These are phyloP conservation scores for Lucinisca nassula DNA, from an alignment of 2,888 invertebrate genomes.

Conservation along the genomic window DNA sequence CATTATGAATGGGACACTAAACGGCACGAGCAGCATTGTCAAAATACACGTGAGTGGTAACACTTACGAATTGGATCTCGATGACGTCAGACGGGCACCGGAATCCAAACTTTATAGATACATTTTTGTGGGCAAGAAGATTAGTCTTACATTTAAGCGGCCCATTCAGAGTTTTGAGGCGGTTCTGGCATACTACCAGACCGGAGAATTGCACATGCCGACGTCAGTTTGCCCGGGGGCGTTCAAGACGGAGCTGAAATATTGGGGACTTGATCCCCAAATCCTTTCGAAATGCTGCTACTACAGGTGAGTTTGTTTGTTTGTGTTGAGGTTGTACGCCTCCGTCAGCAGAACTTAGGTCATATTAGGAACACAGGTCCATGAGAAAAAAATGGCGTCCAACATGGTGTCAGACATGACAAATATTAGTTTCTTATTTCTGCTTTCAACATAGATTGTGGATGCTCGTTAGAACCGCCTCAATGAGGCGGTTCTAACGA, in stretches of 20 bases:
- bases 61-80: constrained; percentile 54
- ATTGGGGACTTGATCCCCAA: constrained; percentile 69
- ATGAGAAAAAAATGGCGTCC: too few relatives aligned
- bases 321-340: too few relatives aligned
- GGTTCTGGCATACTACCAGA: constrained; percentile 66
- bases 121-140: constrained; percentile 40
- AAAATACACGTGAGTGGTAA: constrained; percentile 48
- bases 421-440: too few relatives aligned
- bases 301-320: constrained; percentile 54
- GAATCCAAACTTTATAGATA: constrained; percentile 45
- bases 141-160: constrained; percentile 49
- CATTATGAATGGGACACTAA: too few relatives aligned
- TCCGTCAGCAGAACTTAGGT: too few relatives aligned
- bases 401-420: too few relatives aligned
- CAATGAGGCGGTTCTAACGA: too few relatives aligned
- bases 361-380: too few relatives aligned
- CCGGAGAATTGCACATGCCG: constrained; percentile 70
- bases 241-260: constrained; percentile 65
- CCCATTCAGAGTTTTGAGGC: constrained; percentile 68
- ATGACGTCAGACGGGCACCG: constrained; percentile 54
- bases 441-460: too few relatives aligned
- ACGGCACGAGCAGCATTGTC: too few relatives aligned
- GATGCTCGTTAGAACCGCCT: too few relatives aligned
- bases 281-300: constrained; percentile 69
- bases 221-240: constrained; percentile 61